phyloP scores from a whole-genome alignment of 2,797 vertebrate genomes.

The Myotis planiceps region DNA sequence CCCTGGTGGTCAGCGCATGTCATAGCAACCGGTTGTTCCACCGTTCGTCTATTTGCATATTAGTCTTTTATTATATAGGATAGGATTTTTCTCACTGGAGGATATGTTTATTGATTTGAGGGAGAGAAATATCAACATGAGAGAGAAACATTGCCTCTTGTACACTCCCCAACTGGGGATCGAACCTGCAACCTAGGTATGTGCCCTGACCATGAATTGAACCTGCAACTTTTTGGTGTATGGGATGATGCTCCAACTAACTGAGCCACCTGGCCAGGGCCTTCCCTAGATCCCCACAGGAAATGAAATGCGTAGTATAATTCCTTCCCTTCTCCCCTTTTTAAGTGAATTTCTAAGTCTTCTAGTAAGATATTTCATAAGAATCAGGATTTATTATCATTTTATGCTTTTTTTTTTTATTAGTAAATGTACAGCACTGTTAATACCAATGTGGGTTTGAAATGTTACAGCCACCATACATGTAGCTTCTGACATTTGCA shows the following conservation, averaged over 20 bases:
- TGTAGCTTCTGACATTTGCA: background rate
- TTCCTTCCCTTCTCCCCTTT: background rate
- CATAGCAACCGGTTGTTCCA: no score
- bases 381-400: background rate
- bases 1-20: no score
- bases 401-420: slow-evolving; percentile 24
- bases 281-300: background rate
- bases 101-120: background rate
- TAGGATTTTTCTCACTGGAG: background rate
- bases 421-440: background rate
- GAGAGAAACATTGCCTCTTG: background rate
- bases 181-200: background rate
- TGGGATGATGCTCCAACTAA: background rate
- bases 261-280: background rate
- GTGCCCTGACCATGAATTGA: background rate
- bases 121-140: background rate
- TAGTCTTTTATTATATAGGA: no score
- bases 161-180: background rate
- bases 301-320: background rate
- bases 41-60: no score
- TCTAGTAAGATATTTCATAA: background rate
- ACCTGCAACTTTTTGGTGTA: background rate
- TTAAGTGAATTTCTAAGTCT: background rate
- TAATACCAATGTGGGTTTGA: background rate
- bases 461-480: background rate